A percentile compares a stretch with the other conserved stretches of the same genome.
Conservation (phyloP, 2,113 vertebrate genomes). For the Vireo altiloquus region DNA sequence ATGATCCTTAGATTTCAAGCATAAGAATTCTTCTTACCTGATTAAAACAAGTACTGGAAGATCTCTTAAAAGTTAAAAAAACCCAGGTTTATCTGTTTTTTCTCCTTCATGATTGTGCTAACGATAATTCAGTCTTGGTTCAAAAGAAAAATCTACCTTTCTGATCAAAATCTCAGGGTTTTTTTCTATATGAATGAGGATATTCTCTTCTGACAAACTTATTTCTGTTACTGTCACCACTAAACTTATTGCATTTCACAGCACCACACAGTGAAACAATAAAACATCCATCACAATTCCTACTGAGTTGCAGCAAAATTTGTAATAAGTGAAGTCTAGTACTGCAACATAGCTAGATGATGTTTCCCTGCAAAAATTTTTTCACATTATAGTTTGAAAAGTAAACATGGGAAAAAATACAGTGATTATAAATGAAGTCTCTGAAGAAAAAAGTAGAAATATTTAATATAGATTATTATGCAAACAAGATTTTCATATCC, state of each 20-base stretch:
- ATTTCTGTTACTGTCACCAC: background rate
- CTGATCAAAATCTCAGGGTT: background rate
- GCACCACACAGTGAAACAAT: background rate
- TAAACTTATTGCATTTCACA: background rate
- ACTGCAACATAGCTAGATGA: background rate
- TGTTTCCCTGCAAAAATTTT: background rate
- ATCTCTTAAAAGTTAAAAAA: background rate
- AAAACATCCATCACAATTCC: background rate
- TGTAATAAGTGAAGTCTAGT: background rate
- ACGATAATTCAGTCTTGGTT: background rate
- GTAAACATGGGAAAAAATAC: background rate
- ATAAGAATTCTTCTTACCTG: background rate
- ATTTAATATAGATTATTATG: constrained; percentile 71
- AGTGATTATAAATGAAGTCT: constrained; percentile 47
- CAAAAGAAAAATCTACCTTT: background rate
- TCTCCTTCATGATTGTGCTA: background rate
- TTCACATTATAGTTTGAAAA: background rate
- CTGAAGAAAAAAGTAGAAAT: constrained; percentile 64
- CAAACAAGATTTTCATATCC: constrained; percentile 67
- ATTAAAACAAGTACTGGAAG: background rate
- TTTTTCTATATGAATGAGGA: background rate
- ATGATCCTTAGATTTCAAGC: background rate
- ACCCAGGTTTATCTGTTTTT: fast-evolving
- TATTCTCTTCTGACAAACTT: background rate
- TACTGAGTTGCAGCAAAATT: background rate